Conservation (phyloP, 1,140 invertebrate species). For the Macrosteles quadrilineatus region DNA sequence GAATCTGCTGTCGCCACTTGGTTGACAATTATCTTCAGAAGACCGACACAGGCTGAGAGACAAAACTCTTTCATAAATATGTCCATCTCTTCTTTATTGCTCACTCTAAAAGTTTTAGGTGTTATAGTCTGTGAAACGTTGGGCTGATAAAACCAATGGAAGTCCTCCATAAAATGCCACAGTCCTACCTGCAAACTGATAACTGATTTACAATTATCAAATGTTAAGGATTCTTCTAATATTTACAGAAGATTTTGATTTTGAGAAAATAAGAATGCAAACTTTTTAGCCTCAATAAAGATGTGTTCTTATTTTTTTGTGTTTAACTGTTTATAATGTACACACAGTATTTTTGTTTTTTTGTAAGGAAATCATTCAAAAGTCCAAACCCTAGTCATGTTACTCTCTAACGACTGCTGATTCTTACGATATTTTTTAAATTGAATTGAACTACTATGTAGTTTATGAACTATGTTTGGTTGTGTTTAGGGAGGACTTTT, state of each 20-base stretch:
- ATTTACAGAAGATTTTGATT: background rate
- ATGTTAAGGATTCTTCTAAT: background rate
- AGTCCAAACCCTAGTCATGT: no score
- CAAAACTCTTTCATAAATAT: slow-evolving; percentile 90
- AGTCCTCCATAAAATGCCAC: slow-evolving; percentile 77
- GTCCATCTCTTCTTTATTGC: slow-evolving; percentile 80
- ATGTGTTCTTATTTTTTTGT: slow-evolving; percentile 1
- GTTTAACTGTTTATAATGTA: no score
- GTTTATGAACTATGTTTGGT: no score
- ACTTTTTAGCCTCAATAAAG: background rate
- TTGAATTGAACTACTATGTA: no score
- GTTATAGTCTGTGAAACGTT: slow-evolving; percentile 77
- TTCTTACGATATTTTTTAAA: no score
- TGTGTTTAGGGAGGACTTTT: no score
- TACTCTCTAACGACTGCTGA: no score
- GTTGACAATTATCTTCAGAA: slow-evolving; percentile 73
- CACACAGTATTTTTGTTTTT: no score
- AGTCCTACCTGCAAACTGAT: slow-evolving; percentile 60
- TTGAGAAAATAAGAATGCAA: background rate
- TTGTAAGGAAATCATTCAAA: no score
- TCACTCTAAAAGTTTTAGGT: slow-evolving; percentile 84
- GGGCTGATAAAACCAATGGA: slow-evolving; percentile 86
- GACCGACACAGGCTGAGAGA: slow-evolving; percentile 79
- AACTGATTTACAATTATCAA: background rate
- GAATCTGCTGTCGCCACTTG: slow-evolving; percentile 56